phyloP scores from a whole-genome alignment of 1,140 invertebrate species.

The Lepidurus couesii region DNA sequence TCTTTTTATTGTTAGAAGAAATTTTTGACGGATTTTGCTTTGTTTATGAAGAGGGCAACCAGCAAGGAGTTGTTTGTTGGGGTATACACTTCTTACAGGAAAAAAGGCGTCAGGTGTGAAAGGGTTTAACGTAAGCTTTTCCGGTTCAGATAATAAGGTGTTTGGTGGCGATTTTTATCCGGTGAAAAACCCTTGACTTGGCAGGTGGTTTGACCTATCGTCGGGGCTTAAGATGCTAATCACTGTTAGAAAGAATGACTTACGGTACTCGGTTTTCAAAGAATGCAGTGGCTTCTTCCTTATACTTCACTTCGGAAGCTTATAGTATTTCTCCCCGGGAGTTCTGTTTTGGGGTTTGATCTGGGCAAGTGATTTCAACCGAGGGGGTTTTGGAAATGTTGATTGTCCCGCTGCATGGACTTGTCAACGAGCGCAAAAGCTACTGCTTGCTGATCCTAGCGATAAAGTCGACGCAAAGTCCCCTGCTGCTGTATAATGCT shows the following conservation, averaged over 20 bases:
- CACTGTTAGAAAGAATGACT: not conserved
- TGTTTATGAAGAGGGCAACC: not conserved
- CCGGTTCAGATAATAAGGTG: constrained; percentile 3
- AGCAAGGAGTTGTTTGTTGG: not conserved
- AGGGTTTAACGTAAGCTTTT: not conserved
- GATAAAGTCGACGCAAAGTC: not conserved
- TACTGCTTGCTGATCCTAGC: not conserved
- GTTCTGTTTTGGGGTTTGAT: not conserved
- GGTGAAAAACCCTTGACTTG: not conserved
- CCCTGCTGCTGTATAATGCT: not conserved
- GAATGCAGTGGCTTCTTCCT: not conserved
- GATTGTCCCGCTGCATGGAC: not conserved
- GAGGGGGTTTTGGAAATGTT: not conserved
- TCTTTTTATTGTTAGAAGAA: not conserved
- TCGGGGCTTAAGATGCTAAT: constrained; percentile 9
- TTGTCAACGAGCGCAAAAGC: not conserved
- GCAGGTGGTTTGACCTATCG: not conserved
- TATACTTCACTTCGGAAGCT: constrained; percentile 11
- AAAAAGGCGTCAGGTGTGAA: constrained; percentile 9
- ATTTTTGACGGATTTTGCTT: not conserved
- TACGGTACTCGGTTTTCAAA: not conserved
- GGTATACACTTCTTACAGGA: not conserved
- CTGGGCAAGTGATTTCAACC: not conserved
- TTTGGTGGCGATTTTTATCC: not conserved
- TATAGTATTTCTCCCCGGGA: constrained; percentile 9